Evolutionary conservation across 2,888 invertebrate species (phyloP).

Genomic region (Limnephilus auricula): DNA sequence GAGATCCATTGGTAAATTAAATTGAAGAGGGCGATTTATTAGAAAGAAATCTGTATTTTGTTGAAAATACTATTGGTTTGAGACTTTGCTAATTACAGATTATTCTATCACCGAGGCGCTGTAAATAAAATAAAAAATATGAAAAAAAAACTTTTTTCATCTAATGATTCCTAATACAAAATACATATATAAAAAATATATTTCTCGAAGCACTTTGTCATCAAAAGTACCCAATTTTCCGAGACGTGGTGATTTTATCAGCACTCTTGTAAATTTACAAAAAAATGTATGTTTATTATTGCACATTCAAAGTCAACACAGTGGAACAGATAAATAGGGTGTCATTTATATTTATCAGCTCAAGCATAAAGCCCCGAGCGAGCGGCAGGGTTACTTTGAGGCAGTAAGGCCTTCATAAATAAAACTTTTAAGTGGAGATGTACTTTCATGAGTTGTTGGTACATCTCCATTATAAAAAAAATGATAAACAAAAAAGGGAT

Average conservation of each 20-base stretch:
- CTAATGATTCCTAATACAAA: background rate
- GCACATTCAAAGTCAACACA: background rate
- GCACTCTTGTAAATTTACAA: background rate
- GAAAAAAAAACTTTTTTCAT: no score
- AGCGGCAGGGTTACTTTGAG: background rate
- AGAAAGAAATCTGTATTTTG: no score
- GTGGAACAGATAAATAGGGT: background rate
- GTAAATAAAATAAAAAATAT: no score
- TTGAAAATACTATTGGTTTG: no score
- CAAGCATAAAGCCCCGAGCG: background rate
- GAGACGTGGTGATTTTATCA: background rate
- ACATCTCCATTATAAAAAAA: no score
- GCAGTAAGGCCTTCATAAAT: background rate
- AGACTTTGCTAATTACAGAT: no score
- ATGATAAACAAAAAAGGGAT: no score
- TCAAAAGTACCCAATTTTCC: background rate
- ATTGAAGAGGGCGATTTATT: no score
- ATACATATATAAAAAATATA: background rate
- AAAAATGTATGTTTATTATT: background rate
- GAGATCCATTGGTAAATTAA: no score
- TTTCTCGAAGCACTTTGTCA: background rate
- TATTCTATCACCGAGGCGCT: no score
- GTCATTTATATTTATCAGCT: background rate
- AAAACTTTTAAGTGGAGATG: background rate
- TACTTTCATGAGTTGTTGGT: background rate